Evolutionary conservation across 2,797 vertebrate genomes (phyloP), one percentile per base, ranked within the genome.

Genomic region (Clarias fuscus): DNA sequence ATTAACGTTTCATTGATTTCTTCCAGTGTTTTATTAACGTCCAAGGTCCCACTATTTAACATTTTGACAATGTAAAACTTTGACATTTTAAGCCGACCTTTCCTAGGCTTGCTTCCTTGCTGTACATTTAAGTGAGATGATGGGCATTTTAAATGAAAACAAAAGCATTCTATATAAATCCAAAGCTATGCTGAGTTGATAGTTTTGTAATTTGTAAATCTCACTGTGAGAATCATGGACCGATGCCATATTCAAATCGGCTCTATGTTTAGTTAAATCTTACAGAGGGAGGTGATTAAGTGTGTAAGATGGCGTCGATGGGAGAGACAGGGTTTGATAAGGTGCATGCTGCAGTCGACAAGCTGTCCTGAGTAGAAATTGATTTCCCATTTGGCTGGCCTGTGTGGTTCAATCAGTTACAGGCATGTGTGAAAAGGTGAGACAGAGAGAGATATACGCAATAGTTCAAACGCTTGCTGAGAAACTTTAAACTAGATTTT

Each of bases 381-480:
- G 91, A 92, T 92, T 92, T 91, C 89, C 73, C 90, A 92, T 92
- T 91, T 90, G 90, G 83, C 84, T 89, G 86, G 89, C 86, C 85
- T 85, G 88, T 88, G 83, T 85, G 86, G 87, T 86, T 88, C 89
- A 90, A 90, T 92, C 89, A 92, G 88, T 91, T 91, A 92, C 89
- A 90, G 86, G 67, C 85, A 87, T 89, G 91, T 91, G 90, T 86
- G 88, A 91, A 89, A 73, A 86, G 89, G 88, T 87, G 82, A 88
- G 82, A 67, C 84, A 88, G 89, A 85, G 82, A 82, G 82, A 90
- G 87, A 91, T 89, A 90, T 87, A 89, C 77, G 59, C 67, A 68
- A 68, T 82, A 88, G 81, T 88, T 91, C 88, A 91, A 91, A 89
- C 77, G 84, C 82, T 73, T 85, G 72, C 86, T n/a, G 85, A 84